Base-by-base conservation (phyloP, 1,140 invertebrate genomes). In the Zaprionus africanus region DNA sequence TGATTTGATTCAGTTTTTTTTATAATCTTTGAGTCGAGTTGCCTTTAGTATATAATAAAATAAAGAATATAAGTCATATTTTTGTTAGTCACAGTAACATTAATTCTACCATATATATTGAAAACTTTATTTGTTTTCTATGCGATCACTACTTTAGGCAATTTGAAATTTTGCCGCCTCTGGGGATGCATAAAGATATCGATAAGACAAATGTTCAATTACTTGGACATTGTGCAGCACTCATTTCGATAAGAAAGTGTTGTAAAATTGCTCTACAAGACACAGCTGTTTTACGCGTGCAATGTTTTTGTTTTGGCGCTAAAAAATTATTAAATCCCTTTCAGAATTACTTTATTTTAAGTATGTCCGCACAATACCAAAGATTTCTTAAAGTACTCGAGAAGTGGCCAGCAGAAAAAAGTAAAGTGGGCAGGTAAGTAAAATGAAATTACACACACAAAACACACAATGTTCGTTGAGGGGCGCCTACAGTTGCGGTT, bases 401-500 rank as follows among this genome's bases (percentile, higher is more conserved):
- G 92, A 95, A 95, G 91, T 98, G 97, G 97, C 96, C 96, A 34
- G 76, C 97, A 31, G 96, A 97, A 92, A 93, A 93, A 78, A 93
- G 93, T 13, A 97, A 97, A 94, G 91, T 93, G 26, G 95, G 95
- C 90, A 96, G 96, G 96, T 97, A 93, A 93, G 91, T 82, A 61
- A 31, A 41, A 54, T 4, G n/a, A 46, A 46, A n/a, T 1, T 3
- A 24, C 15, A 57, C 24, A 63, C 60, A 59, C 31, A 22, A 41
- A 24, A 72, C 51, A 28, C 15, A 41, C 26, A 91, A 69, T 71
- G 84, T 88, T 87, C 64, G 84, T 87, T 78, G 81, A 65, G 41
- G 46, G 70, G 36, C 24, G 24, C 22, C 15, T 53, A 57, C 36
- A 28, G 5, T 54, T 66, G 11, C 22, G 49, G 73, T 91, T 91